These are phyloP conservation scores for Acanthacorydalis orientalis DNA, from an alignment of 2,888 invertebrate species.

Conservation along the genomic window DNA sequence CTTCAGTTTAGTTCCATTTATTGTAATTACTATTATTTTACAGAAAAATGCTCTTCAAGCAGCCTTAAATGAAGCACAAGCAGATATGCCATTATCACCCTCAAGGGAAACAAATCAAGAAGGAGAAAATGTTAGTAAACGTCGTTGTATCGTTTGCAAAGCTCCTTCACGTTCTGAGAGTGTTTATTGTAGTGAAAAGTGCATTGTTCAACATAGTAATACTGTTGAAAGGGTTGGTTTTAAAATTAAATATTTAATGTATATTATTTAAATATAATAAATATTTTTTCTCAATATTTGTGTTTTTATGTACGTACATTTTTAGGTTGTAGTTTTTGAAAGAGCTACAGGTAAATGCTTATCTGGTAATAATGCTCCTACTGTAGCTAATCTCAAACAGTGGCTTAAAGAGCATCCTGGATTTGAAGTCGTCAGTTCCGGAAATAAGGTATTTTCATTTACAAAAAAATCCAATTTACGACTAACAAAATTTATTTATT, in stretches of 20 bases:
- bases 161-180: slow-evolving; percentile 58
- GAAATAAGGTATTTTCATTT: slow-evolving; percentile 17
- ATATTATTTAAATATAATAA: slow-evolving; percentile 4
- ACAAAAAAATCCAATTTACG: background rate
- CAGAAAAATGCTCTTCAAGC: slow-evolving; percentile 2
- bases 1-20: background rate
- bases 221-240: slow-evolving; percentile 33
- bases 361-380: slow-evolving; percentile 69
- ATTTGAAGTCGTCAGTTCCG: slow-evolving; percentile 64
- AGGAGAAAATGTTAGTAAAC: background rate
- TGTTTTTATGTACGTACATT: slow-evolving; percentile 4
- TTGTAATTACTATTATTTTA: background rate
- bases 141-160: slow-evolving; percentile 62
- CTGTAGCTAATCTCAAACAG: slow-evolving; percentile 55
- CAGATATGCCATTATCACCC: background rate
- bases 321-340: slow-evolving; percentile 68
- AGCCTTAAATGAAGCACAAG: slow-evolving; percentile 3
- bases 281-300: slow-evolving; percentile 7
- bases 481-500: background rate
- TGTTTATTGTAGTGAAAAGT: slow-evolving; percentile 79
- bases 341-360: slow-evolving; percentile 57
- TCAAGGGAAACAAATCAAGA: background rate
- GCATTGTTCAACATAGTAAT: slow-evolving; percentile 71
- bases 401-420: slow-evolving; percentile 81
- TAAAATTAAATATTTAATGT: background rate